Conservation (phyloP, 2,797 vertebrate species). For the Pelochelys cantorii region DNA sequence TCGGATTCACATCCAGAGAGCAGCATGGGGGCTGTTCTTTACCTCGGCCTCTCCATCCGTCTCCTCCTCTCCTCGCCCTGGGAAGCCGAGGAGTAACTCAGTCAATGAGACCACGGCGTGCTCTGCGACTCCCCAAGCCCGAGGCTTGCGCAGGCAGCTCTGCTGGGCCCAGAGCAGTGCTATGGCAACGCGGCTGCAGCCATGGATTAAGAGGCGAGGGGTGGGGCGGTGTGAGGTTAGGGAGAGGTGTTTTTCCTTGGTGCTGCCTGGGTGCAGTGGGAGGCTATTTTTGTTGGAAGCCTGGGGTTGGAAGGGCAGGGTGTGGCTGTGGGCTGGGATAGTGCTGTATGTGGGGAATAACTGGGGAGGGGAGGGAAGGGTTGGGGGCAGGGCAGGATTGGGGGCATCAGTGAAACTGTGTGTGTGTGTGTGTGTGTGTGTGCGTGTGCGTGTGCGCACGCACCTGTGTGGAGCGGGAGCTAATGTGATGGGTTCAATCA, state of each 20-base stretch:
- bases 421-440: no score
- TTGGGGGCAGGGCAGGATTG: background rate
- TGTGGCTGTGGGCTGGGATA: background rate
- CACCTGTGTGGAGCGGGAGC: no score
- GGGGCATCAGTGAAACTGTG: background rate
- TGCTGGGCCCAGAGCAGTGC: background rate
- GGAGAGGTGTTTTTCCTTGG: background rate
- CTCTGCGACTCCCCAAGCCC: background rate
- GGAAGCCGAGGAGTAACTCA: background rate
- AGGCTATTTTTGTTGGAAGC: background rate
- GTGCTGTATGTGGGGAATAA: background rate
- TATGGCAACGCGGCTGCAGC: background rate
- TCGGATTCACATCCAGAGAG: background rate
- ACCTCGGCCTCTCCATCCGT: background rate
- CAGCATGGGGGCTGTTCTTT: no score
- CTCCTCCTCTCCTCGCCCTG: background rate
- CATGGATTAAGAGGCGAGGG: background rate
- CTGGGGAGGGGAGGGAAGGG: background rate
- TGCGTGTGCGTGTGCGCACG: no score
- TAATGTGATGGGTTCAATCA: no score
- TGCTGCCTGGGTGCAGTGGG: background rate
- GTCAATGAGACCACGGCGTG: background rate
- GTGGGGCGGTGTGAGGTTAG: background rate
- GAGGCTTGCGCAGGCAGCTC: background rate
- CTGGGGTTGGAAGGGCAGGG: background rate